Evolutionary conservation across 2,888 invertebrate genomes (phyloP), one percentile per base, ranked within the genome.

Genomic region (Mythimna albipuncta): DNA sequence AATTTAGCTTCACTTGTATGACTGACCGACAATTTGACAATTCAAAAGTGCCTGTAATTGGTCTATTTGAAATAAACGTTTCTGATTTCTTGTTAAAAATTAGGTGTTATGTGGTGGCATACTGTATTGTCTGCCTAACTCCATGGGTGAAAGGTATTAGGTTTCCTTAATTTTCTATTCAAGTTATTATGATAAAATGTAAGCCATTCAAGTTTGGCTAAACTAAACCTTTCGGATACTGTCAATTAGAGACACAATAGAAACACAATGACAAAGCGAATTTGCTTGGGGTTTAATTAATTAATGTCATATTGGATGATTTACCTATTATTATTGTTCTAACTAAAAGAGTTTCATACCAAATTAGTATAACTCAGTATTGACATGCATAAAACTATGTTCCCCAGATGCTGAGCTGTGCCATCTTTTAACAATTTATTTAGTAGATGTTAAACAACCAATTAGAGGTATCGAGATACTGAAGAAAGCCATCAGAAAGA

Each of bases 401-500:
- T 66, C 89, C 89, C 41, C 93, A 99, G 99, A 98, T 97, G 98
- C 98, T 76, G 99, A 99, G 89, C 95, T 99, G 57, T 99, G 99
- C 92, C 99, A 99, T 91, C 96, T 97, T 81, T 97, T 99, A 77
- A 98, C 98, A 50, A 97, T 97, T 85, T 97, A 97, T 88, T 94
- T 99, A 84, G 97, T 98, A 13, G 98, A 98, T 87, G 96, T 97
- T 63, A 97, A 98, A 89, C 97, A 98, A 92, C 97, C 98, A 32
- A 97, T 98, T 84, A 97, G 98, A 90, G 99, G 99, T 26, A 98
- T 99, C 74, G 97, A 97, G 90, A 96, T 99, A 68, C 92, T 99
- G 68, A 97, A 97, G 81, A 97, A 97, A 90, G 99, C 99, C 21
- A 98, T 99, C 82, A 97, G 98, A 83, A 99, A 99, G 94, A 98